Conservation (phyloP, 1,140 invertebrate genomes). For the Calephelis virginiensis region DNA sequence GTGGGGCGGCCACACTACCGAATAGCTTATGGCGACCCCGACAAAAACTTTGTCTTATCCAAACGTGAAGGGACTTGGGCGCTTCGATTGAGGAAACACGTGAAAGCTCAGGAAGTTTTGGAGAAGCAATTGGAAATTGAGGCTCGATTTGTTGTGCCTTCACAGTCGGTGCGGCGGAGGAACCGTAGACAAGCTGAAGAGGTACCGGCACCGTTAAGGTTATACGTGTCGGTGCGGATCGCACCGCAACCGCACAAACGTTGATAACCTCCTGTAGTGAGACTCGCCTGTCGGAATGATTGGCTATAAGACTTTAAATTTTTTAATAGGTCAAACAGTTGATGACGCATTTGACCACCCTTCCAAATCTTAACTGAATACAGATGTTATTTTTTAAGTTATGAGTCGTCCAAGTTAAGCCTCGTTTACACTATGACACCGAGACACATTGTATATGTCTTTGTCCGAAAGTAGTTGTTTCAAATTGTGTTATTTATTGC, state of each 20-base stretch:
- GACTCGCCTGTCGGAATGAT: slow-evolving; percentile 7
- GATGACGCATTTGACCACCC: no score
- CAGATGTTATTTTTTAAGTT: no score
- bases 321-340: no score
- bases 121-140: slow-evolving; percentile 62
- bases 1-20: slow-evolving; percentile 52
- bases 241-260: slow-evolving; percentile 26
- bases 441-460: no score
- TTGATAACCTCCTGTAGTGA: slow-evolving; percentile 11
- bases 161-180: slow-evolving; percentile 10
- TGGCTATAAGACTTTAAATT: no score
- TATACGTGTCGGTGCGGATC: slow-evolving; percentile 60
- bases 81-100: slow-evolving; percentile 46
- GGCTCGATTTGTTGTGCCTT: slow-evolving; percentile 48
- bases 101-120: slow-evolving; percentile 40
- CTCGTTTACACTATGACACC: no score
- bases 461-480: no score
- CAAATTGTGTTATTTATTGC: no score
- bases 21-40: slow-evolving; percentile 54
- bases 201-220: slow-evolving; percentile 50
- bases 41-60: slow-evolving; percentile 49
- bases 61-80: slow-evolving; percentile 64
- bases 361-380: no score
- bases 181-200: slow-evolving; percentile 26
- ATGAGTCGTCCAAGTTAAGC: no score